Evolutionary conservation across 2,888 invertebrate species (phyloP).

Genomic region (Limenitis camilla): DNA sequence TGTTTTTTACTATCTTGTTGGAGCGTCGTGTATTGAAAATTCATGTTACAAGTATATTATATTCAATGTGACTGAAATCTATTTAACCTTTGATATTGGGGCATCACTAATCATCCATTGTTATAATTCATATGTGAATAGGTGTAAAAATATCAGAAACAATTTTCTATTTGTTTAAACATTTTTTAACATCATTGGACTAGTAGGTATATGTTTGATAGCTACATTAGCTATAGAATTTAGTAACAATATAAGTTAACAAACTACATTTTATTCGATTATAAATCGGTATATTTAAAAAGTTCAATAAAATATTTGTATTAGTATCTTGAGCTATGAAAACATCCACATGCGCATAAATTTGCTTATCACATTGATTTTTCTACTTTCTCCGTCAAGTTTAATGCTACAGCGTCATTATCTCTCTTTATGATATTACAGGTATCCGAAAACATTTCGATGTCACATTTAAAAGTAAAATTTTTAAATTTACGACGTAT

Average conservation of each 20-base stretch:
- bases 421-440: slow-evolving; percentile 14
- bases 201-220: too few relatives aligned
- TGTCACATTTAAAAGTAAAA: slow-evolving; percentile 33
- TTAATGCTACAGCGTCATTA: slow-evolving; percentile 16
- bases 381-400: slow-evolving; percentile 44
- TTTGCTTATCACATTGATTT: slow-evolving; percentile 45
- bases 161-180: slow-evolving; percentile 18
- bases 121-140: slow-evolving; percentile 32
- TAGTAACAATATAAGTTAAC: too few relatives aligned
- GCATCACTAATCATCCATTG: slow-evolving; percentile 34
- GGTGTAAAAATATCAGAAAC: slow-evolving; percentile 19
- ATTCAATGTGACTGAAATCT: slow-evolving; percentile 31
- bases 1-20: not conserved
- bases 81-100: slow-evolving; percentile 33
- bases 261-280: too few relatives aligned
- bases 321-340: not conserved
- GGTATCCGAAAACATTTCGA: slow-evolving; percentile 3
- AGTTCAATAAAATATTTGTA: too few relatives aligned
- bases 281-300: too few relatives aligned
- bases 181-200: slow-evolving; percentile 18
- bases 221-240: too few relatives aligned
- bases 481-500: slow-evolving; percentile 29
- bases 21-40: slow-evolving; percentile 13
- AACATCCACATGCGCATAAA: slow-evolving; percentile 32
- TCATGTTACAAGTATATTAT: slow-evolving; percentile 24